Evolutionary conservation across 2,113 vertebrate genomes (phyloP), one percentile per base, ranked within the genome.

Genomic region (Melanerpes formicivorus): DNA sequence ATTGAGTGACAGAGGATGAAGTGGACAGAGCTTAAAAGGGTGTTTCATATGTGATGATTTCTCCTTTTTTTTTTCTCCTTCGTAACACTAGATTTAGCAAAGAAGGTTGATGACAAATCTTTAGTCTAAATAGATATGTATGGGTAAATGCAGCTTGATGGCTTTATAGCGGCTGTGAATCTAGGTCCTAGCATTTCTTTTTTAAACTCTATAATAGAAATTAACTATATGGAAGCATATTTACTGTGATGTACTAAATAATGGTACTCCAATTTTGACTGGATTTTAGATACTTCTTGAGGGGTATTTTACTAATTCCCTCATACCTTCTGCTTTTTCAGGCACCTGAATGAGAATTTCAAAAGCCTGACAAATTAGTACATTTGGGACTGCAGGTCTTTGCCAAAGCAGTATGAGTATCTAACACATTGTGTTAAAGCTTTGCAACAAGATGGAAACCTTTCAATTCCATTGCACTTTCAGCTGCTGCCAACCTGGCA

Each of bases 401-500:
- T 93, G 94, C 84, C 88, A 93, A 85, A 72, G 75, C 55, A 56
- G 75, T 74, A 80, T 71, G 72, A 93, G 65, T 78, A 74, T 76
- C 72, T 82, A 73, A 67, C 74, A 71, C 13, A 23, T 67, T 94
- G 85, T 23, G 55, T 72, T 84, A 91, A 82, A 92, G 76, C 84
- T 97, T 93, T 92, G 88, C 3, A 3, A 87, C 6, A 63, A 87
- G 81, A 79, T 94, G 95, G 96, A 95, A 94, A 90, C 64, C 58
- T 93, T 95, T 95, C 93, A 90, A 88, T 93, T 88, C 71, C 86
- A 75, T 21, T 86, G 66, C 52, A 37, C 95, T 96, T 97, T 96
- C 71, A 96, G 92, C 66, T 10, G 5, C 79, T 96, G 97, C 97
- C 97, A 97, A 95, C 75, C 93, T 95, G 96, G 94, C 90, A 93